phyloP scores from a whole-genome alignment of 2,888 invertebrate genomes.

The Conchocele bisecta region DNA sequence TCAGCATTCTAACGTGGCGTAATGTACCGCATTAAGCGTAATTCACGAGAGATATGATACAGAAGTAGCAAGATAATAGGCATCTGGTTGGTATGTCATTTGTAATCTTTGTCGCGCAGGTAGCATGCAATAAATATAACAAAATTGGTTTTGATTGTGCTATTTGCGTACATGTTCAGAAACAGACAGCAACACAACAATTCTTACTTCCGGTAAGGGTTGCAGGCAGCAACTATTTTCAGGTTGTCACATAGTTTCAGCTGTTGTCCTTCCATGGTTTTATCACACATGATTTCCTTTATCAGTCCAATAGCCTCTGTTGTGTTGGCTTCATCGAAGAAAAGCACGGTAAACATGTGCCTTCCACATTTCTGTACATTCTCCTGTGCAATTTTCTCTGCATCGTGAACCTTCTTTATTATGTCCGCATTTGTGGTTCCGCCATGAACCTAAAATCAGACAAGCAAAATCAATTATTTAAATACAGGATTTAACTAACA shows the following conservation, averaged over 20 bases:
- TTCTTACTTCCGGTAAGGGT: constrained; percentile 80
- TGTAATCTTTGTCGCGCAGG: too few relatives aligned
- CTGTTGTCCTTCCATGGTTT: constrained; percentile 70
- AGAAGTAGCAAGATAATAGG: too few relatives aligned
- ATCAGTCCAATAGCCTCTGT: constrained; percentile 79
- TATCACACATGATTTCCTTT: constrained; percentile 81
- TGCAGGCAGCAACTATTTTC: constrained; percentile 80
- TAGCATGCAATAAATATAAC: too few relatives aligned
- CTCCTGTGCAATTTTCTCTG: constrained; percentile 64
- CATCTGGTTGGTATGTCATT: too few relatives aligned
- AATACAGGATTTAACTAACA: too few relatives aligned
- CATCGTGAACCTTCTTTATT: constrained; percentile 70
- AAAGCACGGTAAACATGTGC: constrained; percentile 75
- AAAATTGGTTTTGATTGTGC: too few relatives aligned
- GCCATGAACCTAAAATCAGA: constrained; percentile 74
- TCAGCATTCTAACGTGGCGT: too few relatives aligned
- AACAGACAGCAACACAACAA: too few relatives aligned
- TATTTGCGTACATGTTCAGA: too few relatives aligned
- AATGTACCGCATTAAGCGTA: too few relatives aligned
- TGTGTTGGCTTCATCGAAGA: constrained; percentile 81
- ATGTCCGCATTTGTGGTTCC: constrained; percentile 77
- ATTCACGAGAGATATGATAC: too few relatives aligned
- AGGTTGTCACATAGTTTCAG: constrained; percentile 64
- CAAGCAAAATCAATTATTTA: too few relatives aligned
- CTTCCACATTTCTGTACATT: constrained; percentile 60